Evolutionary conservation across 2,888 invertebrate species (phyloP).

Genomic region (Oxystoma pomonae): DNA sequence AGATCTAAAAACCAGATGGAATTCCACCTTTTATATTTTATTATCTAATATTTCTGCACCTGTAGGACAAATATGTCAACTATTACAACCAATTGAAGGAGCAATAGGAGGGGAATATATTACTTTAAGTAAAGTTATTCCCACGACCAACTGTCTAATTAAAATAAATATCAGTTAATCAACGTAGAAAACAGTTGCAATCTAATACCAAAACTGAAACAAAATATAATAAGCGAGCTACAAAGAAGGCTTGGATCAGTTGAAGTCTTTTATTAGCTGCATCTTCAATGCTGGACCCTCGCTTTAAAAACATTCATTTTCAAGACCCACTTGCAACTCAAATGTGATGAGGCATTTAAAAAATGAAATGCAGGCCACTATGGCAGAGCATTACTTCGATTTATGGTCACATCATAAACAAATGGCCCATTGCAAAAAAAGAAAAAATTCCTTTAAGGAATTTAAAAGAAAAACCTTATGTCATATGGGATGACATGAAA

Average conservation of each 20-base stretch:
- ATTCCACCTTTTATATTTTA: constrained; percentile 17
- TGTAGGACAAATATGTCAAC: background rate
- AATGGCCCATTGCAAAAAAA: too few species aligned
- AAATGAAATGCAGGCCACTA: constrained; percentile 2
- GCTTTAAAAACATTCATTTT: constrained; percentile 20
- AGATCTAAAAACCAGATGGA: constrained; percentile 20
- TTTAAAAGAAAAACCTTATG: too few species aligned
- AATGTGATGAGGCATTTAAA: constrained; percentile 5
- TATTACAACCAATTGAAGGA: background rate
- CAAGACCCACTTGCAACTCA: constrained; percentile 14
- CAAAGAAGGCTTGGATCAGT: constrained; percentile 15
- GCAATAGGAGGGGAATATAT: constrained; percentile 21
- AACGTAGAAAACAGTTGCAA: too few species aligned
- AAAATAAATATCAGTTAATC: too few species aligned
- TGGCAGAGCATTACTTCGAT: too few species aligned
- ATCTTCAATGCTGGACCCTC: constrained; percentile 14
- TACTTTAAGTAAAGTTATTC: constrained; percentile 16
- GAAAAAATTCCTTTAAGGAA: too few species aligned
- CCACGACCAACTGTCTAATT: constrained; percentile 7
- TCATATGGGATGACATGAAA: too few species aligned
- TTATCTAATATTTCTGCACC: constrained; percentile 10
- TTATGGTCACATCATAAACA: too few species aligned
- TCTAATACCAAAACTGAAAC: too few species aligned
- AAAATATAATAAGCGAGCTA: too few species aligned
- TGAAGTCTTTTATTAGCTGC: constrained; percentile 8